These are phyloP conservation scores for Catocala fraxini DNA, from an alignment of 2,888 invertebrate genomes.

Conservation along the genomic window DNA sequence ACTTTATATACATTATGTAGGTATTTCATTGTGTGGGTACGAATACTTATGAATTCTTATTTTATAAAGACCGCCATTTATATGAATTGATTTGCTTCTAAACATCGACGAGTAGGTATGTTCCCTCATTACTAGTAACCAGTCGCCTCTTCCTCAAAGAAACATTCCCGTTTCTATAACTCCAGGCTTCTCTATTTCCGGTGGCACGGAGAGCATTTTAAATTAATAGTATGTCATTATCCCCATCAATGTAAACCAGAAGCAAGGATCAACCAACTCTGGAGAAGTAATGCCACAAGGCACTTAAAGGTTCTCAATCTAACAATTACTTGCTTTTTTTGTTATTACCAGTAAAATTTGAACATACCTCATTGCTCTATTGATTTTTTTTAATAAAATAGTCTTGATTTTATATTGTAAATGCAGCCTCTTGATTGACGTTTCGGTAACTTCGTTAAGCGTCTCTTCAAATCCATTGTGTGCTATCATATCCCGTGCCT, in stretches of 20 bases:
- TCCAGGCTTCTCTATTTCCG: slow-evolving; percentile 18
- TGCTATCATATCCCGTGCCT: slow-evolving; percentile 42
- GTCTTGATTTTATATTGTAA: slow-evolving; percentile 54
- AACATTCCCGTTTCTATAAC: slow-evolving; percentile 8
- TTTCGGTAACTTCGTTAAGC: slow-evolving; percentile 71
- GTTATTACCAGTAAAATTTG: not conserved
- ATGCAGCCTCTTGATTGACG: slow-evolving; percentile 71
- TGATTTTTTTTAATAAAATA: not conserved
- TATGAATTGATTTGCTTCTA: slow-evolving; percentile 3
- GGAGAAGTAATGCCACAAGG: slow-evolving; percentile 14
- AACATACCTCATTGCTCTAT: not conserved
- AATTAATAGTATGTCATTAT: slow-evolving; percentile 19
- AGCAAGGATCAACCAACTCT: slow-evolving; percentile 1
- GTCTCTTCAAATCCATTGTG: slow-evolving; percentile 67
- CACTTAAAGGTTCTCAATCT: not conserved
- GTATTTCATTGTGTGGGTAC: not conserved
- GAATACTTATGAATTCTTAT: not conserved
- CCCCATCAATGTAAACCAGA: slow-evolving; percentile 12
- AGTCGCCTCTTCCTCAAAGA: slow-evolving; percentile 1
- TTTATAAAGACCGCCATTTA: not conserved
- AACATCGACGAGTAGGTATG: not conserved
- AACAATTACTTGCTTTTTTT: not conserved
- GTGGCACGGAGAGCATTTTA: slow-evolving; percentile 14
- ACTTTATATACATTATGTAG: slow-evolving; percentile 10
- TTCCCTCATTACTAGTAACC: not conserved